A percentile compares a stretch with the other conserved stretches of the same genome.
phyloP scores from a whole-genome alignment of 2,888 invertebrate species.

The Parnassius orleans region DNA sequence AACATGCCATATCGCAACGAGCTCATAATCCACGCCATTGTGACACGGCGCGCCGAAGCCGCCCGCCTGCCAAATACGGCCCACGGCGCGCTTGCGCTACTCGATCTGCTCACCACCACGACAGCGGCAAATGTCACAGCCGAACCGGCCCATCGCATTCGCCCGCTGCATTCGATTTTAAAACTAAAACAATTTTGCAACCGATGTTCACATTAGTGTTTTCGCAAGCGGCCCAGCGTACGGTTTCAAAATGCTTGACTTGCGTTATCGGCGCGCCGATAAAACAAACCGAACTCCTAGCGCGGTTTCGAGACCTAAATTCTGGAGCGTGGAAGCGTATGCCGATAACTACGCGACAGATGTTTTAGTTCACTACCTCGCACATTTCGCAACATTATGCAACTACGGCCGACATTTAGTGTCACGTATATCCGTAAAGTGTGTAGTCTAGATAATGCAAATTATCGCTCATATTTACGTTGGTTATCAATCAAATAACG shows the following conservation, averaged over 20 bases:
- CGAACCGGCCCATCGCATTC: constrained; percentile 35
- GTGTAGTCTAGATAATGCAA: constrained; percentile 1
- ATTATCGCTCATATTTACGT: constrained; percentile 11
- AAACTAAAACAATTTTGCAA: constrained; percentile 80
- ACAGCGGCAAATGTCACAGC: constrained; percentile 40
- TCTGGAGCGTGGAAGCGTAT: constrained; percentile 37
- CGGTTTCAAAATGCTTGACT: constrained; percentile 78
- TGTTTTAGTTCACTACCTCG: constrained; percentile 6
- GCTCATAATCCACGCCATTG: constrained; percentile 76
- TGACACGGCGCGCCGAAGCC: constrained; percentile 62
- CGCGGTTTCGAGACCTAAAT: constrained; percentile 75
- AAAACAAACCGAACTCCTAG: constrained; percentile 69
- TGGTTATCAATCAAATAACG: constrained; percentile 59
- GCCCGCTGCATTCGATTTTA: constrained; percentile 63
- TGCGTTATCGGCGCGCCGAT: constrained; percentile 76
- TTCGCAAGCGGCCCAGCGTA: constrained; percentile 80
- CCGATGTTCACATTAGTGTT: constrained; percentile 80
- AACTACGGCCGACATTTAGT: constrained; percentile 12
- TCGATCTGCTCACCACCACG: constrained; percentile 59
- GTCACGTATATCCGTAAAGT: constrained; percentile 6
- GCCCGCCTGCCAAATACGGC: constrained; percentile 71
- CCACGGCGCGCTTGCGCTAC: constrained; percentile 55
- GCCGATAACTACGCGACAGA: constrained; percentile 21
- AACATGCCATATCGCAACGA: constrained; percentile 79
- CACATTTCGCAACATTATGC: constrained; percentile 29